Evolutionary conservation across 2,797 vertebrate genomes (phyloP), one percentile per base, ranked within the genome.

Genomic region (Enteromius argenteus): DNA sequence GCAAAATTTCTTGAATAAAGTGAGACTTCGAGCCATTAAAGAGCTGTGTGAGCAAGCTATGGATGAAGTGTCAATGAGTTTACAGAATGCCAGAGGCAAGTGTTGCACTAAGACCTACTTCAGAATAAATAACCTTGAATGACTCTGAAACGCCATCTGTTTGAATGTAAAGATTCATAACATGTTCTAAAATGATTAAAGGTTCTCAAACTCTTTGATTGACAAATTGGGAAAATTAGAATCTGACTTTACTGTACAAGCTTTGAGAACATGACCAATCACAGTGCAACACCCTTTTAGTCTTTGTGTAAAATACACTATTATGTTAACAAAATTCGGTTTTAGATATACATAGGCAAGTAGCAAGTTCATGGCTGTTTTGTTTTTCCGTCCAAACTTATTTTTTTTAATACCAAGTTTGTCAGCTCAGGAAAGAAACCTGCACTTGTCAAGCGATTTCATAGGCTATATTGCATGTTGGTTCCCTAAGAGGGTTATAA

Each of bases 61-160:
- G 68, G 17, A 49, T 46, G 30, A 56, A 73, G 80, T 74, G 27
- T 44, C 58, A 51, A 32, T 42, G 69, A 49, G 39, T 64, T 73
- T 81, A 73, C 13, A 17, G 39, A 62, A 73, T 21, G 42, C 80
- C 80, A 27, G 53, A 13, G 80, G 80, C 56, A 81, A 74, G 56
- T 46, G 30, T 51, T 81, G 37, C 78, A 53, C 64, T 53, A 17
- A 69, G 39, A 62, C 56, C 39, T 60, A 44, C 37, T 62, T 81
- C 39, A 49, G 37, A 44, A 58, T 81, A 72, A 80, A 42, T 58
- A 76, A 39, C 73, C 32, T 76, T 21, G 58, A 42, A 27, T 30
- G 8, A 2, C 3, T 44, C 75, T 77, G 9, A 32, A 62, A 62
- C 15, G 11, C 42, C 27, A 35, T 73, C 39, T 17, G 35, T 58